Evolutionary conservation across 2,888 invertebrate genomes (phyloP).

Genomic region (Branchinecta sandiegonensis): DNA sequence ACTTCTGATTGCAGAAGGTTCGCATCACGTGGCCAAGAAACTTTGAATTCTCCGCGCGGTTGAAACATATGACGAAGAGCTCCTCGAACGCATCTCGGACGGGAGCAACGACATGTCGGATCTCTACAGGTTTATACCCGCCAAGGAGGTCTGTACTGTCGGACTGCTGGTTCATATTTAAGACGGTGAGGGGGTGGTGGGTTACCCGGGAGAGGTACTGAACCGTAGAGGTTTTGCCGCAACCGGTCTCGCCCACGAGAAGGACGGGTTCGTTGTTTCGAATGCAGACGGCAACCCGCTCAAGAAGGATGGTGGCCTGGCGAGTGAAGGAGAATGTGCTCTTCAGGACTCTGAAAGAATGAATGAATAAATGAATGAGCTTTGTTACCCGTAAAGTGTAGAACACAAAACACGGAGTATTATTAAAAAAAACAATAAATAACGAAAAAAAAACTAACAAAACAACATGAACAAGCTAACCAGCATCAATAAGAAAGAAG

Average conservation of each 20-base stretch:
- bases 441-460: too few relatives aligned
- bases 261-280: conserved; percentile 72
- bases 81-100: conserved; percentile 66
- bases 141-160: conserved; percentile 93
- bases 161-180: conserved; percentile 98
- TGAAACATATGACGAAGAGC: conserved; percentile 57
- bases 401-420: too few relatives aligned
- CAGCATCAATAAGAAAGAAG: not conserved
- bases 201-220: conserved; percentile 65
- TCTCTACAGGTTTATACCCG: conserved; percentile 85
- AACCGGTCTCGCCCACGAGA: conserved; percentile 94
- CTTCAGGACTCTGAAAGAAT: not conserved
- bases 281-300: conserved; percentile 73
- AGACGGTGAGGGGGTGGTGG: conserved; percentile 68
- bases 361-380: too few relatives aligned
- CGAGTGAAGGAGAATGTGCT: conserved; percentile 60
- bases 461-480: not conserved
- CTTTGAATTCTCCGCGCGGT: conserved; percentile 60
- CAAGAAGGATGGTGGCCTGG: conserved; percentile 63
- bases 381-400: too few relatives aligned
- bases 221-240: conserved; percentile 89
- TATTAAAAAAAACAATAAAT: too few relatives aligned
- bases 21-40: conserved; percentile 63
- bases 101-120: conserved; percentile 65
- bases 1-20: conserved; percentile 56